Percentiles rank a stretch among this genome's conserved stretches.
Conservation (phyloP, 2,113 vertebrate species). For the Ciconia boyciana region DNA sequence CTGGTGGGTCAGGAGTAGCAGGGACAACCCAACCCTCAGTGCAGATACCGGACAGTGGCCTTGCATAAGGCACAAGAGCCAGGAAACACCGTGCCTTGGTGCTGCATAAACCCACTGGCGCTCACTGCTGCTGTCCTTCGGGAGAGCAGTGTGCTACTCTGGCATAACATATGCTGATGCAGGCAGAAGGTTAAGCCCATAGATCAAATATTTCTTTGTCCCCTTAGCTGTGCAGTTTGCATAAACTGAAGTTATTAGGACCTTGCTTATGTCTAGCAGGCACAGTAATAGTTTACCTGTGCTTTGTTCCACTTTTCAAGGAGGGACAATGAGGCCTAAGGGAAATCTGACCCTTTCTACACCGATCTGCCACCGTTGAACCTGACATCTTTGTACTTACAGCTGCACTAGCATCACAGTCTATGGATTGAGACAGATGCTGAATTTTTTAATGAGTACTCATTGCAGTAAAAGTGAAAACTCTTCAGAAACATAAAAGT, state of each 20-base stretch:
- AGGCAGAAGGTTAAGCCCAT: neutral
- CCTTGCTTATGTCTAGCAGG: neutral
- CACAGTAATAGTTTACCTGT: neutral
- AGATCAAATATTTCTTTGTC: neutral
- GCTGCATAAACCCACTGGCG: neutral
- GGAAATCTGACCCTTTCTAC: neutral
- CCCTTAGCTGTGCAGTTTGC: neutral
- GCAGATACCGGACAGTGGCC: neutral
- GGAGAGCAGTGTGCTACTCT: neutral
- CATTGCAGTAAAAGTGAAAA: neutral
- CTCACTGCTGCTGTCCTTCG: neutral
- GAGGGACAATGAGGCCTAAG: neutral
- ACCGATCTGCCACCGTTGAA: neutral
- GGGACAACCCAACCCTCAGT: neutral
- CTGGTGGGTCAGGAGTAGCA: neutral
- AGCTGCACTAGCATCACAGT: neutral
- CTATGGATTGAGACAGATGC: neutral
- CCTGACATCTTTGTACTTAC: neutral
- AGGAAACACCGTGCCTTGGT: fast-evolving
- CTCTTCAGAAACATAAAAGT: neutral
- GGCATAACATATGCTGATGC: neutral
- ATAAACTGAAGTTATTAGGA: neutral
- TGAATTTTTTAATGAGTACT: neutral
- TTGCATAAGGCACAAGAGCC: neutral
- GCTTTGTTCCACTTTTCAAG: neutral